phyloP scores from a whole-genome alignment of 2,888 invertebrate genomes.

The Acrobasis suavella region DNA sequence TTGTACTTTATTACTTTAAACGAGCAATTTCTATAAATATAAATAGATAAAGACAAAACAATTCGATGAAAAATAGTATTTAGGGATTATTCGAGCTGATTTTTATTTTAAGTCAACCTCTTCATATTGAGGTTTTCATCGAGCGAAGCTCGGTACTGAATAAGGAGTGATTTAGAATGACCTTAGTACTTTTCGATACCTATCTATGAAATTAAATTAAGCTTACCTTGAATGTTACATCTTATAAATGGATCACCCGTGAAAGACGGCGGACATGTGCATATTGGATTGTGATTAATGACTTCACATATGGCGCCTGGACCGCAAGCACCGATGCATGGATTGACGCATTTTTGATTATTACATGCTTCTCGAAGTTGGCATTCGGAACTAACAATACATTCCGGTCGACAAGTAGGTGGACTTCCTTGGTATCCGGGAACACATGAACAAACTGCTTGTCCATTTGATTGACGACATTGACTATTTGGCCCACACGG shows the following conservation, averaged over 20 bases:
- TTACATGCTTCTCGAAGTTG: constrained; percentile 87
- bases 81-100: too few species aligned
- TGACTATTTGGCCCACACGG: constrained; percentile 91
- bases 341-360: constrained; percentile 88
- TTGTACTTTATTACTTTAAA: too few species aligned
- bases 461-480: constrained; percentile 86
- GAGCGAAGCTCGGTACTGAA: too few species aligned
- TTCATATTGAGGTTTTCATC: too few species aligned
- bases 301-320: constrained; percentile 87
- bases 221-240: constrained; percentile 80
- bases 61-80: too few species aligned
- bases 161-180: too few species aligned
- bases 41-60: too few species aligned
- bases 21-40: too few species aligned
- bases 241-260: constrained; percentile 90
- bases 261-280: constrained; percentile 87
- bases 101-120: too few species aligned
- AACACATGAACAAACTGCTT: constrained; percentile 88
- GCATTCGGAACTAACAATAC: constrained; percentile 88
- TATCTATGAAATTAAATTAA: not conserved
- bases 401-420: constrained; percentile 90
- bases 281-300: constrained; percentile 89
- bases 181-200: too few species aligned
- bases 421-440: constrained; percentile 88
- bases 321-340: constrained; percentile 91